A percentile compares a stretch with the other conserved stretches of the same genome.
Conservation (phyloP, 2,113 vertebrate genomes). For the Noturus placidus region DNA sequence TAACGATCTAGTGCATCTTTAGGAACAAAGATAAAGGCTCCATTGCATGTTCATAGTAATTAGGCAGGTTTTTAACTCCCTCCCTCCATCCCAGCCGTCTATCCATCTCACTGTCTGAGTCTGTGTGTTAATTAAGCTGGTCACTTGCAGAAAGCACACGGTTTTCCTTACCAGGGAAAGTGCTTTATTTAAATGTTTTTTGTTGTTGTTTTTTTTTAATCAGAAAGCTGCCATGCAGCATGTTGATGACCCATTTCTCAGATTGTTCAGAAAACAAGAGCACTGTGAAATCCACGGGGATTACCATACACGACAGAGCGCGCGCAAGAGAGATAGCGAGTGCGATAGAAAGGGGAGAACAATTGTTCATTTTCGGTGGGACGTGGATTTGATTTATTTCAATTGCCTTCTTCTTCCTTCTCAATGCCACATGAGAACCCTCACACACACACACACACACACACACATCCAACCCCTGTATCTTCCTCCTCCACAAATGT, state of each 20-base stretch:
- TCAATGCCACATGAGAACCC: slow-evolving; percentile 1
- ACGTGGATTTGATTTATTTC: slow-evolving; percentile 60
- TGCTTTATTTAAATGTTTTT: slow-evolving; percentile 26
- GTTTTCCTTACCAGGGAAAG: slow-evolving; percentile 62
- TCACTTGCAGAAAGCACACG: slow-evolving; percentile 69
- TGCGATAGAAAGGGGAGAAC: slow-evolving; percentile 34
- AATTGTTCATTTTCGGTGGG: slow-evolving; percentile 59
- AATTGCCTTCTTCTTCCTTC: slow-evolving; percentile 32
- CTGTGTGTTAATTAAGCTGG: slow-evolving; percentile 69
- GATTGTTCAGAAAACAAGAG: slow-evolving; percentile 75
- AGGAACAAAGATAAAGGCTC: slow-evolving; percentile 45
- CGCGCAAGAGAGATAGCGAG: slow-evolving; percentile 56
- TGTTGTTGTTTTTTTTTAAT: slow-evolving; percentile 22
- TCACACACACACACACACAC: not conserved
- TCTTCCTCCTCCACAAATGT: slow-evolving; percentile 59
- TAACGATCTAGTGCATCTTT: slow-evolving; percentile 52
- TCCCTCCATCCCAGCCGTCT: not conserved
- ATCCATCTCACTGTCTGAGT: not conserved
- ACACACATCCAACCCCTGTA: slow-evolving; percentile 43
- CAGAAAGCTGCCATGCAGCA: slow-evolving; percentile 70
- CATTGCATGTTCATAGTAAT: slow-evolving; percentile 38
- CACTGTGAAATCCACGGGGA: slow-evolving; percentile 68
- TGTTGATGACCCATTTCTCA: slow-evolving; percentile 79
- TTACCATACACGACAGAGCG: slow-evolving; percentile 41
- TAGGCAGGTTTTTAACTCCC: not conserved